Conservation (phyloP, 2,797 vertebrate genomes). For the Australoheros facetus region DNA sequence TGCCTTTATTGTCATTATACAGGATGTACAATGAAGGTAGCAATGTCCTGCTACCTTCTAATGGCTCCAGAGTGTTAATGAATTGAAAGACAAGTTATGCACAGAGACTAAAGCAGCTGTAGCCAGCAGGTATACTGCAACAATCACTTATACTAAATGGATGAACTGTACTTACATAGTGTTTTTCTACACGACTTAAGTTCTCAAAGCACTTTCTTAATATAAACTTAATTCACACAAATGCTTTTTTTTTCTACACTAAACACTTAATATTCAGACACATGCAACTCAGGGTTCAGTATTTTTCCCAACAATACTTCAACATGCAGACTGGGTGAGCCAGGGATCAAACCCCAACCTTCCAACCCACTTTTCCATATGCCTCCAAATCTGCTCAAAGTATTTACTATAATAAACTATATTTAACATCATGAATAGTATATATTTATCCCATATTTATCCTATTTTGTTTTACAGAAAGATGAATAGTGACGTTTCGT, state of each 20-base stretch:
- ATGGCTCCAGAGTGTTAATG: not conserved
- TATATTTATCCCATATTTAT: too few species aligned
- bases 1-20: too few species aligned
- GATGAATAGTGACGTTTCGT: not conserved
- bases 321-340: not conserved
- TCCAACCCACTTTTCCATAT: not conserved
- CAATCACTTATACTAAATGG: not conserved
- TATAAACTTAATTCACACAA: not conserved
- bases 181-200: not conserved
- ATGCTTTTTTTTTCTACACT: not conserved
- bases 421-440: not conserved
- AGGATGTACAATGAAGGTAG: too few species aligned
- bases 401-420: not conserved
- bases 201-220: not conserved
- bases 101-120: conserved; percentile 1
- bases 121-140: not conserved
- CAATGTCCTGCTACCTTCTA: conserved; percentile 8
- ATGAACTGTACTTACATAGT: not conserved
- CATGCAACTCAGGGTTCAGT: not conserved
- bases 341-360: not conserved
- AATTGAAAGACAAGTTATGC: conserved; percentile 2
- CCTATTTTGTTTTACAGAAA: not conserved
- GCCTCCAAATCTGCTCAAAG: too few species aligned
- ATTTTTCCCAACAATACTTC: not conserved
- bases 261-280: not conserved